Evolutionary conservation across 2,888 invertebrate genomes (phyloP).

Genomic region (Standfussiana lucernea): DNA sequence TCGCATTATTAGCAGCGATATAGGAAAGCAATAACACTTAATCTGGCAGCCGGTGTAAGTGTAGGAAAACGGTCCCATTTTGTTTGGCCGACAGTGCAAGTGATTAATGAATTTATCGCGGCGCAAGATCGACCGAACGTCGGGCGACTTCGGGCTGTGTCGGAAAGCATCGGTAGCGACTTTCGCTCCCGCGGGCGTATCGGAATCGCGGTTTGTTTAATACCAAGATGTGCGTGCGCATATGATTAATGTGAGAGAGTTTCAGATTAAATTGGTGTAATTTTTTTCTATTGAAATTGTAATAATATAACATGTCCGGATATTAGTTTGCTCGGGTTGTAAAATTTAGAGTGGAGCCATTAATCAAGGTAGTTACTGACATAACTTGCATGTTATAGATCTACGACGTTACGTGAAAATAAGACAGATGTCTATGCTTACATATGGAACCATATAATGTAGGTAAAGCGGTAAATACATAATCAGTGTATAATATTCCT

Average conservation of each 20-base stretch:
- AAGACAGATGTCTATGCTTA: not conserved
- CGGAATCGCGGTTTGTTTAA: constrained; percentile 63
- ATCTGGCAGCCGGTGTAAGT: constrained; percentile 57
- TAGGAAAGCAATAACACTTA: constrained; percentile 64
- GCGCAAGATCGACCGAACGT: constrained; percentile 71
- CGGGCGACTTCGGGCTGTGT: constrained; percentile 64
- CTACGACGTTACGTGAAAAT: not conserved
- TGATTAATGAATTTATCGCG: constrained; percentile 83
- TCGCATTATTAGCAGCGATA: constrained; percentile 58
- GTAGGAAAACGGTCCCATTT: constrained; percentile 62
- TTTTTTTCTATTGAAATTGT: constrained; percentile 52
- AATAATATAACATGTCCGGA: constrained; percentile 39
- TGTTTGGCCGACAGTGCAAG: constrained; percentile 69
- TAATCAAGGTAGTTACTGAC: constrained; percentile 30
- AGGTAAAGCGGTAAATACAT: not conserved
- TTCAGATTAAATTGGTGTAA: constrained; percentile 54
- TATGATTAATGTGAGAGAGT: constrained; percentile 64
- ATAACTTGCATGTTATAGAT: not conserved
- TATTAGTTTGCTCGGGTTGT: constrained; percentile 35
- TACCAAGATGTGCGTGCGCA: constrained; percentile 68
- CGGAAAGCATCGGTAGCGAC: constrained; percentile 70
- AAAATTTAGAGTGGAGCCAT: constrained; percentile 16
- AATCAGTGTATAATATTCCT: not conserved
- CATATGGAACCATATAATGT: not conserved
- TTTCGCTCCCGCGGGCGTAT: constrained; percentile 83